These are phyloP conservation scores for Liasis olivaceus DNA, from an alignment of 2,797 vertebrate species.

Conservation along the genomic window DNA sequence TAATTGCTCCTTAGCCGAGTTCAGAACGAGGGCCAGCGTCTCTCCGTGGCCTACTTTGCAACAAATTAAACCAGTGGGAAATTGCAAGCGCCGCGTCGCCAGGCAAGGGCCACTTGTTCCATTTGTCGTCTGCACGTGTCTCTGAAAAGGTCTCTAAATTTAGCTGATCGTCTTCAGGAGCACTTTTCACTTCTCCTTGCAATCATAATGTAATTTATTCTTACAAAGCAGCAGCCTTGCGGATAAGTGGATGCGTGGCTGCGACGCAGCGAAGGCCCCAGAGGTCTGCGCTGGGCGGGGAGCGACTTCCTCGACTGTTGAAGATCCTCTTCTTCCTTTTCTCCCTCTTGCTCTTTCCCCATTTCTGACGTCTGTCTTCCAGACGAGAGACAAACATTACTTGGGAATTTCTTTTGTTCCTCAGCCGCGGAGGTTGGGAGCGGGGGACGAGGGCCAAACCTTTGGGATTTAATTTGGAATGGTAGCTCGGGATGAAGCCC, in stretches of 20 bases:
- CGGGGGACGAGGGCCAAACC: neutral
- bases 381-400: no score
- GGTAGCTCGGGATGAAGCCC: no score
- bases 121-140: neutral
- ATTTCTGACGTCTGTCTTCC: neutral
- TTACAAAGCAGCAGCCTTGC: neutral
- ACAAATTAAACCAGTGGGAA: conserved; percentile 21
- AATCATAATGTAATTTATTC: neutral
- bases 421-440: neutral
- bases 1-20: neutral
- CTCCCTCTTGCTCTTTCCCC: neutral
- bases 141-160: neutral
- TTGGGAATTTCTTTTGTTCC: neutral
- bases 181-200: neutral
- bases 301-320: no score
- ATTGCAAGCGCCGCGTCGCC: neutral
- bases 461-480: neutral
- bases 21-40: conserved; percentile 12
- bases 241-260: no score
- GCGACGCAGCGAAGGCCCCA: rapidly evolving
- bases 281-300: neutral
- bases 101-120: neutral
- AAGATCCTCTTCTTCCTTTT: neutral
- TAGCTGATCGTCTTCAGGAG: neutral
- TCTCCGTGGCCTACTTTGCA: neutral